A percentile compares a stretch with the other conserved stretches of the same genome.
phyloP scores from a whole-genome alignment of 2,888 invertebrate genomes.

The Cryptosula pallasiana region DNA sequence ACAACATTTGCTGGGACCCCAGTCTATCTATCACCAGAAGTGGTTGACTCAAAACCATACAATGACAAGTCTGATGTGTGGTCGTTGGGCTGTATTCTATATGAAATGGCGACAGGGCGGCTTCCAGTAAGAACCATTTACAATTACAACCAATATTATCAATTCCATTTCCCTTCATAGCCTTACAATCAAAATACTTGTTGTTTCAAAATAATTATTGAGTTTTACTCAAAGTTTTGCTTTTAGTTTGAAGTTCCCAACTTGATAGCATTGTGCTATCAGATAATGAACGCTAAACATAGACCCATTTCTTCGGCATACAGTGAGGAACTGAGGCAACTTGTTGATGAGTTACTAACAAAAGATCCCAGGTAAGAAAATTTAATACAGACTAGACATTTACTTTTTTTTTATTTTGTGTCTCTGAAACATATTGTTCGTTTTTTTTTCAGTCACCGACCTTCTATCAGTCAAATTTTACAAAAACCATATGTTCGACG shows the following conservation, averaged over 20 bases:
- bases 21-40: conserved; percentile 9
- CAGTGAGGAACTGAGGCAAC: not conserved
- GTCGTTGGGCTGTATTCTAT: conserved; percentile 11
- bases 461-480: not conserved
- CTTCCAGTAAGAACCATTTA: conserved; percentile 18
- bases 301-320: not conserved
- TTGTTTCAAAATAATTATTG: no score
- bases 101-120: not conserved
- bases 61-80: conserved; percentile 21
- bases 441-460: not conserved
- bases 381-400: no score
- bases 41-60: not conserved
- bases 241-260: not conserved
- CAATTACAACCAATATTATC: no score
- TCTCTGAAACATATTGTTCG: not conserved
- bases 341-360: not conserved
- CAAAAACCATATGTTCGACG: not conserved
- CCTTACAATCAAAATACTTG: no score
- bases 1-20: conserved; percentile 19
- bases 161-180: no score
- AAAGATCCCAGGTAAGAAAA: not conserved
- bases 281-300: not conserved
- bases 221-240: no score
- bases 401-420: not conserved
- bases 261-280: not conserved